A percentile compares a stretch with the other conserved stretches of the same genome.
phyloP scores from a whole-genome alignment of 2,888 invertebrate species.

The Colostygia pectinataria region DNA sequence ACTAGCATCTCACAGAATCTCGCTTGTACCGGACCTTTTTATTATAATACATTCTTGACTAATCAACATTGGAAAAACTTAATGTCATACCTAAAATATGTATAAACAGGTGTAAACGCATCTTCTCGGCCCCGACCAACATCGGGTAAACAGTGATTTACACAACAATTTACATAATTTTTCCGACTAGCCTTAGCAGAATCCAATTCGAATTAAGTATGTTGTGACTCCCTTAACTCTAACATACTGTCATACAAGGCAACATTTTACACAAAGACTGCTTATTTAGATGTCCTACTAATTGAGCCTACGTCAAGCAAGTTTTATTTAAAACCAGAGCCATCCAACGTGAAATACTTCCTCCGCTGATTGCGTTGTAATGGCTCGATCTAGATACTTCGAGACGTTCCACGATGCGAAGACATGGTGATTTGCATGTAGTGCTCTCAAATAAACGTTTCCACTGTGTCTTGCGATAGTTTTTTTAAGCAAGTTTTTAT shows the following conservation, averaged over 20 bases:
- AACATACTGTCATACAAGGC: neutral
- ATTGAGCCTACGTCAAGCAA: conserved; percentile 13
- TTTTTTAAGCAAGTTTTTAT: too few relatives aligned
- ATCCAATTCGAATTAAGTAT: too few relatives aligned
- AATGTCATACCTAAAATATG: too few relatives aligned
- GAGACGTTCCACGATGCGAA: conserved; percentile 28
- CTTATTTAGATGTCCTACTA: conserved; percentile 12
- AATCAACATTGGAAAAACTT: too few relatives aligned
- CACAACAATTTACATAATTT: too few relatives aligned
- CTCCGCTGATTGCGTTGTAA: conserved; percentile 45
- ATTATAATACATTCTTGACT: too few relatives aligned
- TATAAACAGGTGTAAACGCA: too few relatives aligned
- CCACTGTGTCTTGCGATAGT: conserved; percentile 3
- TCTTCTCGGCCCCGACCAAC: too few relatives aligned
- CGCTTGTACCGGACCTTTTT: too few relatives aligned
- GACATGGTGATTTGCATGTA: conserved; percentile 10
- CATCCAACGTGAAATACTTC: conserved; percentile 38
- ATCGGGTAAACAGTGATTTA: too few relatives aligned
- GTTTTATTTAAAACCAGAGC: conserved; percentile 34
- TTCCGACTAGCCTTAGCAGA: too few relatives aligned
- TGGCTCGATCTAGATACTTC: conserved; percentile 31
- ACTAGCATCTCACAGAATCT: neutral
- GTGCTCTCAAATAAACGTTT: conserved; percentile 11
- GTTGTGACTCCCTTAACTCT: too few relatives aligned
- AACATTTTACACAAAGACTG: conserved; percentile 4